Evolutionary conservation across 2,113 vertebrate species (phyloP).

Genomic region (Eclectus roratus): DNA sequence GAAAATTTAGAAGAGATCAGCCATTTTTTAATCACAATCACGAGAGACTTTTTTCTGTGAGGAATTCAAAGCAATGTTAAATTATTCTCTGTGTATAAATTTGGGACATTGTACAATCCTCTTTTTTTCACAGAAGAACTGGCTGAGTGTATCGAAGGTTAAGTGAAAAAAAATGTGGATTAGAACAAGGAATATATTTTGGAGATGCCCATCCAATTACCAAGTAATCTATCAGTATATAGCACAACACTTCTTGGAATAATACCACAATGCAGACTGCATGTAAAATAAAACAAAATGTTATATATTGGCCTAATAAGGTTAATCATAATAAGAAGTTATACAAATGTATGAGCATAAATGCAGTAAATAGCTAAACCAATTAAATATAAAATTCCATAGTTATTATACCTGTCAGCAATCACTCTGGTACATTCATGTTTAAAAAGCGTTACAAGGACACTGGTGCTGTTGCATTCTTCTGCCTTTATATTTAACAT

Average conservation of each 20-base stretch:
- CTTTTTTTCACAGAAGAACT: background rate
- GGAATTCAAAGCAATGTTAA: background rate
- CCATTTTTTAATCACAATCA: background rate
- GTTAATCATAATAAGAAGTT: background rate
- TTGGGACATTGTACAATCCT: background rate
- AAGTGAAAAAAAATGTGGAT: background rate
- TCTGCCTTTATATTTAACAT: conserved; percentile 76
- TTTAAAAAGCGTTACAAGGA: conserved; percentile 74
- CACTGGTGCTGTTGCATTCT: conserved; percentile 41
- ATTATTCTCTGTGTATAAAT: background rate
- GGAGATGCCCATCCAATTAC: background rate
- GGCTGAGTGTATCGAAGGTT: background rate
- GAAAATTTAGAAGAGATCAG: background rate
- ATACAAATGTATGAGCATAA: background rate
- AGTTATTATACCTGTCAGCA: conserved; percentile 73
- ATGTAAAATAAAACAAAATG: background rate
- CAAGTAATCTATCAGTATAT: background rate
- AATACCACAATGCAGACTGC: background rate
- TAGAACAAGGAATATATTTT: background rate
- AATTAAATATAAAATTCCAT: background rate
- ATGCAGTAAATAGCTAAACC: background rate
- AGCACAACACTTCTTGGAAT: background rate
- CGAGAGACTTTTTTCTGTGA: background rate
- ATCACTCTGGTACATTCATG: conserved; percentile 80
- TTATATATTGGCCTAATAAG: background rate